Conservation (phyloP, 2,113 vertebrate genomes). For the Coreoperca whiteheadi region DNA sequence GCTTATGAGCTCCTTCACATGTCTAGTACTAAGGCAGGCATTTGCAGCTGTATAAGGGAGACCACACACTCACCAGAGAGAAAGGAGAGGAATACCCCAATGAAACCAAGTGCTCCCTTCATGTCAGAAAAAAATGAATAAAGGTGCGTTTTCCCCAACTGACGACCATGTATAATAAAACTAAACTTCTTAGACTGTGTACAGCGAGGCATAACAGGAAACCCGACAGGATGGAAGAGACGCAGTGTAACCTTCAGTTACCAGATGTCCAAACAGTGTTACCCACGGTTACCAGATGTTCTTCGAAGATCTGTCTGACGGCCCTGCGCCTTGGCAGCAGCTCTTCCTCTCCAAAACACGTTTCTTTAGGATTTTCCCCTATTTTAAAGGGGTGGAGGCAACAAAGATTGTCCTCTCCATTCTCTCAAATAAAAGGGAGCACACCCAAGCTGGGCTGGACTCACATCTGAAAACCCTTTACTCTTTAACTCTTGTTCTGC, state of each 20-base stretch:
- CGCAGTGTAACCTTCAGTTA: conserved; percentile 78
- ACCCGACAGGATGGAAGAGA: conserved; percentile 78
- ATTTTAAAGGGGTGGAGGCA: conserved; percentile 84
- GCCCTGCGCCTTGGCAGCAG: conserved; percentile 74
- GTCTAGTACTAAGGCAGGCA: conserved; percentile 40
- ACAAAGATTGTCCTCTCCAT: conserved; percentile 79
- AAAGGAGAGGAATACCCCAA: conserved; percentile 81
- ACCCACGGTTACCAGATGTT: conserved; percentile 84
- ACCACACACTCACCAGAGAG: conserved; percentile 83
- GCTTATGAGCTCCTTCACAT: conserved; percentile 43
- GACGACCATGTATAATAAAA: conserved; percentile 72
- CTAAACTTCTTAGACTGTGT: conserved; percentile 64
- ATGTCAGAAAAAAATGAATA: conserved; percentile 84
- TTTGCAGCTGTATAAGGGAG: conserved; percentile 63
- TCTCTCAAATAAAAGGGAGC: conserved; percentile 84
- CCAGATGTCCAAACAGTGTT: conserved; percentile 83
- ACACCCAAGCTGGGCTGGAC: conserved; percentile 84
- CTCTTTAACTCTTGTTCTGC: conserved; percentile 83
- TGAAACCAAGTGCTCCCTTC: conserved; percentile 82
- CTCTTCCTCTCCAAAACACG: conserved; percentile 67
- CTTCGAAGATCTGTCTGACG: conserved; percentile 75
- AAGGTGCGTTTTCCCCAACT: conserved; percentile 67
- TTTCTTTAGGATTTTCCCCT: conserved; percentile 72
- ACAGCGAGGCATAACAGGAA: conserved; percentile 84
- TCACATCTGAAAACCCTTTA: conserved; percentile 86